phyloP scores from a whole-genome alignment of 2,888 invertebrate genomes.

The Diploptera punctata region DNA sequence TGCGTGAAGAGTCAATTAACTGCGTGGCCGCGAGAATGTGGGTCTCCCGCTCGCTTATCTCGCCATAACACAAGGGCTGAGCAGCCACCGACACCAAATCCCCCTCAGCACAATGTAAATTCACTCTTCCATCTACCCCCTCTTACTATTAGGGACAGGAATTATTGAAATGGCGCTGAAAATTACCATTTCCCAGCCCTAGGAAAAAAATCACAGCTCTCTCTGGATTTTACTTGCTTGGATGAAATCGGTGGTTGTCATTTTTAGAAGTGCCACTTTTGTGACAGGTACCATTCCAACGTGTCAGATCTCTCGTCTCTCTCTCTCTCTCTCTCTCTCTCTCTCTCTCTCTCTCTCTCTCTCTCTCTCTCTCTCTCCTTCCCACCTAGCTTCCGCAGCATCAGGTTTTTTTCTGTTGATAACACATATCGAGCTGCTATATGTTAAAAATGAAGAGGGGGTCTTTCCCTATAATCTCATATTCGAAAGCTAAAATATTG shows the following conservation, averaged over 20 bases:
- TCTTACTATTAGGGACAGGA: slow-evolving; percentile 9
- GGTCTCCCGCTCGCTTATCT: too few species aligned
- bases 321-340: too few species aligned
- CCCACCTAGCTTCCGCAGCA: too few species aligned
- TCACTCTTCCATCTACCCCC: background rate
- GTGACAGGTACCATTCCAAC: background rate
- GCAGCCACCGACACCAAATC: slow-evolving; percentile 15
- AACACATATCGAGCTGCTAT: too few species aligned
- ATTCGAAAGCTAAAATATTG: too few species aligned
- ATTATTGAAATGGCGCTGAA: slow-evolving; percentile 39
- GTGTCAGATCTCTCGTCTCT: background rate
- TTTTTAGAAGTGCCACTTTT: background rate
- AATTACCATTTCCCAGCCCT: slow-evolving; percentile 35
- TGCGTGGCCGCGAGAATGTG: background rate
- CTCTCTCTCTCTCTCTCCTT: too few species aligned
- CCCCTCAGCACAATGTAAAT: background rate
- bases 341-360: background rate
- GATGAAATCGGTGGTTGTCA: background rate
- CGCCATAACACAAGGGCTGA: background rate
- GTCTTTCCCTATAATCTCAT: too few species aligned
- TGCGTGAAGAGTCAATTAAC: slow-evolving; percentile 22
- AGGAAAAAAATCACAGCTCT: background rate
- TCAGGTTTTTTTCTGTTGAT: too few species aligned
- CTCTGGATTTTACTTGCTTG: background rate
- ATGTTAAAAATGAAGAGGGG: too few species aligned